phyloP scores from a whole-genome alignment of 2,797 vertebrate species.

The Parauchenoglanis ngamensis region DNA sequence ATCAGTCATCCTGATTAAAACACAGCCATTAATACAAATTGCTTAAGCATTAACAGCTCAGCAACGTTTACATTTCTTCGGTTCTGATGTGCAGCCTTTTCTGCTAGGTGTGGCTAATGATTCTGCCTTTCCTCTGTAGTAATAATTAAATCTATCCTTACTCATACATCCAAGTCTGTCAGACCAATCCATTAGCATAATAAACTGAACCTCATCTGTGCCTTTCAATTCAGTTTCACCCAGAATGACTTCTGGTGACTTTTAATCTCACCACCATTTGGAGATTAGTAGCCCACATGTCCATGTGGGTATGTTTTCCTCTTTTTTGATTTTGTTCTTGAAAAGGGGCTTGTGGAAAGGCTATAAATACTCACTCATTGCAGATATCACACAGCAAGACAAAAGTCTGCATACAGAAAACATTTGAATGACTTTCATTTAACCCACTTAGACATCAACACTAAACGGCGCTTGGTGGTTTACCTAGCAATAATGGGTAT shows the following conservation, averaged over 20 bases:
- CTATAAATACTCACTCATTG: constrained; percentile 19
- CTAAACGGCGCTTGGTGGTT: neutral
- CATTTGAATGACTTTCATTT: neutral
- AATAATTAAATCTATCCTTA: constrained; percentile 65
- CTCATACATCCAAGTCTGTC: constrained; percentile 57
- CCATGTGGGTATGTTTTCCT: constrained; percentile 9
- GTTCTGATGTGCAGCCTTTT: constrained; percentile 33
- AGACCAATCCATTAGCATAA: constrained; percentile 71
- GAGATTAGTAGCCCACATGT: constrained; percentile 68
- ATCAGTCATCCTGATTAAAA: constrained; percentile 44
- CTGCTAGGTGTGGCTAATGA: constrained; percentile 40
- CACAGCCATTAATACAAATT: constrained; percentile 18
- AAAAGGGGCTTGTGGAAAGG: constrained; percentile 30
- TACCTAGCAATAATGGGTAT: neutral
- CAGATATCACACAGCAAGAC: neutral
- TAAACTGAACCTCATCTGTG: constrained; percentile 60
- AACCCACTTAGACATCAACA: neutral
- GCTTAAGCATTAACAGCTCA: neutral
- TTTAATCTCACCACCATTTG: constrained; percentile 68
- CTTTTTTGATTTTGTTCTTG: constrained; percentile 43
- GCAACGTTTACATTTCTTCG: constrained; percentile 37
- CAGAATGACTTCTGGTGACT: constrained; percentile 57
- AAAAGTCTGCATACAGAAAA: neutral
- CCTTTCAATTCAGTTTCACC: constrained; percentile 67
- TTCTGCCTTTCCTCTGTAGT: constrained; percentile 53